A percentile compares a stretch with the other conserved stretches of the same genome.
These are phyloP conservation scores for Porites lutea DNA, from an alignment of 64 coral and sea anemone genomes.

Conservation along the genomic window DNA sequence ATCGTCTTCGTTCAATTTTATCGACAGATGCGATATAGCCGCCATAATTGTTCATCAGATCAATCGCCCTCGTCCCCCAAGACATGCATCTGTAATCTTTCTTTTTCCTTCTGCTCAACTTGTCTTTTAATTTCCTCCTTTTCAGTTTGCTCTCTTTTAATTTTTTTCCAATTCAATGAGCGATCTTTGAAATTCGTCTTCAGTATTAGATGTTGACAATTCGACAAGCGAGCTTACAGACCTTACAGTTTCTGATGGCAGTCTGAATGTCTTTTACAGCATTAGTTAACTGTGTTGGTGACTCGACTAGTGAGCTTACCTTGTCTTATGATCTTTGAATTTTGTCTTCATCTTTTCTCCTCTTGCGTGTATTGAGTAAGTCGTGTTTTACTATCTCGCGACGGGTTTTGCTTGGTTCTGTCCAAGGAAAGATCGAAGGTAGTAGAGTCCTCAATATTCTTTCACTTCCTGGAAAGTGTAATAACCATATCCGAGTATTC, in stretches of 20 bases:
- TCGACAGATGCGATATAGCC: too few species aligned
- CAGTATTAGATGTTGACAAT: not conserved
- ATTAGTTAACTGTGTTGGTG: not conserved
- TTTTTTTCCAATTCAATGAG: too few species aligned
- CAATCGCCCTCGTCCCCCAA: too few species aligned
- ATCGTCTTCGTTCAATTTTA: slow-evolving; percentile 54
- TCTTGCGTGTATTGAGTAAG: slow-evolving; percentile 1
- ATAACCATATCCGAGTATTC: slow-evolving; percentile 55
- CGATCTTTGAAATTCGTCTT: not conserved
- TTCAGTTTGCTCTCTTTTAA: not conserved
- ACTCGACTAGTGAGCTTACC: not conserved
- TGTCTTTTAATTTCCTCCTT: not conserved
- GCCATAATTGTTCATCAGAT: too few species aligned
- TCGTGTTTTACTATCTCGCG: not conserved
- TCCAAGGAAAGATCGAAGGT: slow-evolving; percentile 74
- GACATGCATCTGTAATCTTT: not conserved
- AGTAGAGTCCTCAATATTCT: slow-evolving; percentile 70
- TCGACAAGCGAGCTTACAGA: not conserved
- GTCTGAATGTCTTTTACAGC: not conserved
- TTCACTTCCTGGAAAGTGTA: slow-evolving; percentile 57
- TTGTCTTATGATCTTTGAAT: not conserved
- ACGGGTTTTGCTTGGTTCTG: not conserved
- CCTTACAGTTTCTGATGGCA: too few species aligned
- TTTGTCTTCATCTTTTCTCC: not conserved
- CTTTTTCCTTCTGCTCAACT: not conserved